phyloP scores from a whole-genome alignment of 2,888 invertebrate species.

The Lutraria lutraria region DNA sequence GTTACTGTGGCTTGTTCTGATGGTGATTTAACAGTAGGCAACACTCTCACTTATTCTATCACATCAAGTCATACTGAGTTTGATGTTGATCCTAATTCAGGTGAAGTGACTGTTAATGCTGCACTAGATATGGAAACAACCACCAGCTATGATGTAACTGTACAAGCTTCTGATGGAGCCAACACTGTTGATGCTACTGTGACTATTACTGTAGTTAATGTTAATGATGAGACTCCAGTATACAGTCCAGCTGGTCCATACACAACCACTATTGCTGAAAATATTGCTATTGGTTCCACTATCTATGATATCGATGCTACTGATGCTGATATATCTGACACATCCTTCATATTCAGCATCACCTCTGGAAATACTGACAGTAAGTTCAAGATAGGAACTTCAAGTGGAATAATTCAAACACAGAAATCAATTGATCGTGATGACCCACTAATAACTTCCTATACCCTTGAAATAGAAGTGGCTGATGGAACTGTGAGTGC shows the following conservation, averaged over 20 bases:
- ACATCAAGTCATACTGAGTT: conserved; percentile 68
- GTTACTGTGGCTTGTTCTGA: conserved; percentile 73
- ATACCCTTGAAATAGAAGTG: conserved; percentile 71
- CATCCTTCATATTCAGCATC: conserved; percentile 72
- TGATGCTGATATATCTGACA: conserved; percentile 74
- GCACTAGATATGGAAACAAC: conserved; percentile 76
- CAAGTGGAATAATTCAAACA: conserved; percentile 73
- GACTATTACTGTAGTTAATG: conserved; percentile 73
- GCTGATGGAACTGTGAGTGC: conserved; percentile 70
- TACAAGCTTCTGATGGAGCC: conserved; percentile 87
- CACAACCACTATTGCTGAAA: conserved; percentile 59
- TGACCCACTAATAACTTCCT: conserved; percentile 57
- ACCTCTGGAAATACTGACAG: conserved; percentile 71
- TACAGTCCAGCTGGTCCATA: conserved; percentile 73
- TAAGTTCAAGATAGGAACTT: conserved; percentile 73
- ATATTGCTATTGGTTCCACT: conserved; percentile 65
- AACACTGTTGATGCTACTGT: conserved; percentile 95
- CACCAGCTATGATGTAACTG: conserved; percentile 66
- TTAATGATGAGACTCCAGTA: conserved; percentile 78
- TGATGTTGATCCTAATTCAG: conserved; percentile 65
- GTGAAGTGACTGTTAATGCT: conserved; percentile 64
- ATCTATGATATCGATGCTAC: conserved; percentile 73
- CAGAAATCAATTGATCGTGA: conserved; percentile 73
- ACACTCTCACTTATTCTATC: conserved; percentile 62
- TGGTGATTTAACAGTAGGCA: conserved; percentile 69